Base-by-base conservation (phyloP, 2,113 vertebrate species). In the Microtus montanus region DNA sequence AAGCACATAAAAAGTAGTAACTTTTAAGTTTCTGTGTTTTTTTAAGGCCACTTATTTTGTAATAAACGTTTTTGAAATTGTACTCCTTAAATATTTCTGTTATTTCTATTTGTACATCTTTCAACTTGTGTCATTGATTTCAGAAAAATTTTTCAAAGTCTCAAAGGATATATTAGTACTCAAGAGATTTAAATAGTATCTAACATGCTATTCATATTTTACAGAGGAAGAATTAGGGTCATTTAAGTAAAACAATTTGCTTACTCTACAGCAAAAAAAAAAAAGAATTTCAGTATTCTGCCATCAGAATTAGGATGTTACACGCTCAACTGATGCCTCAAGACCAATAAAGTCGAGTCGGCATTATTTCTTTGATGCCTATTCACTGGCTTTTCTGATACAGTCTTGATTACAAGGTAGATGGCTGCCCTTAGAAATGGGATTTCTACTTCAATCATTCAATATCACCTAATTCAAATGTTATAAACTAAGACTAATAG, bases 231-330 rank as follows among this genome's bases (percentile, higher is more conserved):
- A 83, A 66, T 77, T 19, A 87, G 19, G 13, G n/a, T 70, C 30
- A 85, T 22, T 3, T n/a, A 91, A 82, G 41, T 89, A 91, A 93
- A 92, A 38, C 10, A 86, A 77, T 47, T n/a, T 85, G 58, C 38
- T 54, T 86, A 52, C 24, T 52, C 92, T 6, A 80, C 3, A 35
- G 33, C 30, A 73, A 92, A 92, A 66, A 89, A 82, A 49, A 38
- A 89, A 82, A 0, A 78, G 11, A 75, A 90, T 41, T 78, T 74
- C 94, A 49, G 19, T 58, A 70, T 75, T 79, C 33, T 70, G 24
- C 19, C 41, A 80, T 33, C 12, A 19, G 78, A 73, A 22, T 82
- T 49, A 91, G 22, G 58, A 90, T 8, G 33, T 54, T 28, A 0
- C 79, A 38, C 24, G 38, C 0, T 33, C 68, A 87, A 95, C 3